phyloP scores from a whole-genome alignment of 1,140 invertebrate genomes.

The Drosophila micromelanica region DNA sequence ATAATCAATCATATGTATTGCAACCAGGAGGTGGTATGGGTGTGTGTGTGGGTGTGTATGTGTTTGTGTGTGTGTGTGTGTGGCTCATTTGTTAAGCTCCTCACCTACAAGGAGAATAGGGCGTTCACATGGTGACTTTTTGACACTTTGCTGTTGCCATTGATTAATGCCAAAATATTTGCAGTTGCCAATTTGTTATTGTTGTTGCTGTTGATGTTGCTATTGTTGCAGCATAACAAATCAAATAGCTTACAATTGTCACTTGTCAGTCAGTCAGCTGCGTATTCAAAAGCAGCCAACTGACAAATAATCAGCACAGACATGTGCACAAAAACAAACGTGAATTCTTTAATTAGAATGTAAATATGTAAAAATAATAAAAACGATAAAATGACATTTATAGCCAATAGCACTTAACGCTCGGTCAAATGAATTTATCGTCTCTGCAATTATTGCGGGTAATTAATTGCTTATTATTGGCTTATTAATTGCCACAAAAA shows the following conservation, averaged over 20 bases:
- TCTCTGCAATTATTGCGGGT: slow-evolving; percentile 16
- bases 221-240: slow-evolving; percentile 56
- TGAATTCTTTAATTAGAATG: slow-evolving; percentile 19
- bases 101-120: slow-evolving; percentile 25
- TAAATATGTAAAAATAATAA: slow-evolving; percentile 6
- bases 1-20: slow-evolving; percentile 62
- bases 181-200: slow-evolving; percentile 26
- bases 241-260: slow-evolving; percentile 63
- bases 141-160: slow-evolving; percentile 43
- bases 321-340: background rate
- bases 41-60: slow-evolving; percentile 18
- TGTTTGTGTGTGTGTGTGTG: slow-evolving; percentile 25
- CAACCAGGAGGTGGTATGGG: background rate
- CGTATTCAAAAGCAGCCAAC: background rate
- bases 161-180: slow-evolving; percentile 73
- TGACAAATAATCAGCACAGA: slow-evolving; percentile 9
- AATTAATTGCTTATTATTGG: slow-evolving; percentile 57
- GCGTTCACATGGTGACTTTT: slow-evolving; percentile 24
- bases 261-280: slow-evolving; percentile 16
- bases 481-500: slow-evolving; percentile 27
- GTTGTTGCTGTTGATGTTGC: background rate
- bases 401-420: slow-evolving; percentile 18
- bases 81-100: slow-evolving; percentile 56
- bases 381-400: slow-evolving; percentile 16
- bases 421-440: slow-evolving; percentile 32